Evolutionary conservation across 1,140 invertebrate genomes (phyloP), one percentile per base, ranked within the genome.

Genomic region (Saxidomus purpurata): DNA sequence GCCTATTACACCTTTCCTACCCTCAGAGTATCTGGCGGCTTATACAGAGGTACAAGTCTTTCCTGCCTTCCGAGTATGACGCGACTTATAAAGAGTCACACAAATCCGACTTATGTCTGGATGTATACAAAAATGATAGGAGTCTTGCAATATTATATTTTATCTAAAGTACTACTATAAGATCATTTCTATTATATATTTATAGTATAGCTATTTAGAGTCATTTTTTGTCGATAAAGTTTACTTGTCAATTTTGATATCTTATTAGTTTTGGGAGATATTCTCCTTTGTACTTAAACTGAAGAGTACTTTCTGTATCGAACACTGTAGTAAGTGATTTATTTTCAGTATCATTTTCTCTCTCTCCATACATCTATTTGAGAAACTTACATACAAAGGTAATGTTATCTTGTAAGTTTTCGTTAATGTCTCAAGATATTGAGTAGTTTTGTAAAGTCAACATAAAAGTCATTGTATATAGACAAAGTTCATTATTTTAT

Each of bases 401-500:
- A n/a, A 11, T 59, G 19, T 59, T 63, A 63, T 28, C 28, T 28
- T 25, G 38, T 71, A 38, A 28, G 15, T 38, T 40, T 36, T 28
- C 17, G 13, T 36, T 6, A 38, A 71, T 71, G 67, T 71, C 67
- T 71, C 67, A 71, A 71, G 59, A 63, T 11, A 28, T 63, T 63
- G 59, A 63, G 28, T 25, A 63, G 19, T 67, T 67, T 71, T 71
- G 67, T 71, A 71, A 71, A 71, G 3, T 71, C 34, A 71, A 38
- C 67, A 71, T 71, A 36, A 36, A 71, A 71, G 36, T 71, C 67
- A 71, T 71, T 71, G 67, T 71, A 71, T 19, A 71, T 71, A 71
- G 67, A 17, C 31, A 38, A 71, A 71, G 31, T 71, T 38, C 67
- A 71, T 71, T 38, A 71, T 71, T 71, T 71, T 71, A 71, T 71